phyloP scores from a whole-genome alignment of 2,113 vertebrate genomes.

The Myrmecobius fasciatus region DNA sequence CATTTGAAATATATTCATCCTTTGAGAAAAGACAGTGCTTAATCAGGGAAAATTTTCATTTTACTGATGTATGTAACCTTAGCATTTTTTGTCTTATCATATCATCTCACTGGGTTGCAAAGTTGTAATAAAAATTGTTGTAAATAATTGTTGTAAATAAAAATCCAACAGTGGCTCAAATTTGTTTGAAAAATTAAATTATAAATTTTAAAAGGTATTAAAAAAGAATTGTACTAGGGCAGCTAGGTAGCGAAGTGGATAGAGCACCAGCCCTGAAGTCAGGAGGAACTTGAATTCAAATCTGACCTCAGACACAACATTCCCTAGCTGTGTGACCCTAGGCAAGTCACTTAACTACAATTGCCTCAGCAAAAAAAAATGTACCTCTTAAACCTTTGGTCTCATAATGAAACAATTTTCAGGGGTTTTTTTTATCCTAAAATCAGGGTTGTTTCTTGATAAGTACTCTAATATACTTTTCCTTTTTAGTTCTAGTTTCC shows the following conservation, averaged over 20 bases:
- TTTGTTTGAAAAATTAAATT: conserved; percentile 14
- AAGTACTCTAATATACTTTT: neutral
- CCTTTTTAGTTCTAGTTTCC: conserved; percentile 37
- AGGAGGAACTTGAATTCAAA: too few species aligned
- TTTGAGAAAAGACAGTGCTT: neutral
- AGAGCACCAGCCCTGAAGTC: too few species aligned
- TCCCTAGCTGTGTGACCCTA: too few species aligned
- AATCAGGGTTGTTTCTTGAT: conserved; percentile 41
- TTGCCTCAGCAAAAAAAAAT: too few species aligned
- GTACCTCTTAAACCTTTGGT: neutral
- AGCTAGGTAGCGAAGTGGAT: too few species aligned
- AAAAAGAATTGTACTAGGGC: neutral
- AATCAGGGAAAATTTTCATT: neutral
- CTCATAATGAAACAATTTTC: neutral
- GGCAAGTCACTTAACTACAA: too few species aligned
- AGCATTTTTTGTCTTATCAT: conserved; percentile 32
- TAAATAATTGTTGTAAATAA: conserved; percentile 38
- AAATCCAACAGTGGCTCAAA: conserved; percentile 10
- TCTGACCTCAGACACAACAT: too few species aligned
- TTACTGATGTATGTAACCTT: conserved; percentile 25
- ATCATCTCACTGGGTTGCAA: conserved; percentile 16
- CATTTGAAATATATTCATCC: neutral
- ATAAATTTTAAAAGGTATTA: too few species aligned
- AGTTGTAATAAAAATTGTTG: neutral
- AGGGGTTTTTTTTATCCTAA: conserved; percentile 31